Base-by-base conservation (phyloP, 2,113 vertebrate species). In the Actenoides hombroni region DNA sequence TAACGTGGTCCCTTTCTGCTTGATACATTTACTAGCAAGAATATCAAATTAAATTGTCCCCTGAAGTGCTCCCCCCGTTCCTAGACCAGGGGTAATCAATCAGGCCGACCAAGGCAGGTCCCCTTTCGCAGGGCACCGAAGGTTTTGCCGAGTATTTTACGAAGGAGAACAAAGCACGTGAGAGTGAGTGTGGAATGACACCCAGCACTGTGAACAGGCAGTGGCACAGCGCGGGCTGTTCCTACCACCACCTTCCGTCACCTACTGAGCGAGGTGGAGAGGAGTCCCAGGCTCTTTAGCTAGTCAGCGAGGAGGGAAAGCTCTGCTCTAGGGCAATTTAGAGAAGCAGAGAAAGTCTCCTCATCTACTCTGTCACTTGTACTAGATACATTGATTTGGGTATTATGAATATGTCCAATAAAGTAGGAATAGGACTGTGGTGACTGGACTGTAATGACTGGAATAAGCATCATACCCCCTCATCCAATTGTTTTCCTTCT, bases 1-100 rank as follows among this genome's bases (percentile, higher is more conserved):
- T 88, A 92, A 67, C 44, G 6, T 40, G 61, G 71, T 63, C 82
- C 67, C 85, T 86, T 94, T 88, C 70, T 89, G 51, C 48, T 93
- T 90, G 80, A 90, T 90, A n/a, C 79, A 92, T 93, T 93, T 95
- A 74, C 79, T 68, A 68, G 65, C 44, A 90, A 31, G 26, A 95
- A 57, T 95, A 92, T 84, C 54, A 93, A 95, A 94, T 81, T 61
- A 81, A 61, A 28, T 68, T 85, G 57, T 67, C 51, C 89, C 60
- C 74, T 57, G 28, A 94, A 88, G 64, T 90, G 25, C 63, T 90
- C 28, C 83, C 44, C 65, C 70, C 88, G 67, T 65, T 96, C 48
- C 87, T 91, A 83, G 54, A 65, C 26, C 35, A 80, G 39, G 71
- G 0, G 0, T 75, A 83, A 93, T 86, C 75, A 88, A 70, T 87